Base-by-base conservation (phyloP, 2,888 invertebrate species). In the Aporophyla nigra region DNA sequence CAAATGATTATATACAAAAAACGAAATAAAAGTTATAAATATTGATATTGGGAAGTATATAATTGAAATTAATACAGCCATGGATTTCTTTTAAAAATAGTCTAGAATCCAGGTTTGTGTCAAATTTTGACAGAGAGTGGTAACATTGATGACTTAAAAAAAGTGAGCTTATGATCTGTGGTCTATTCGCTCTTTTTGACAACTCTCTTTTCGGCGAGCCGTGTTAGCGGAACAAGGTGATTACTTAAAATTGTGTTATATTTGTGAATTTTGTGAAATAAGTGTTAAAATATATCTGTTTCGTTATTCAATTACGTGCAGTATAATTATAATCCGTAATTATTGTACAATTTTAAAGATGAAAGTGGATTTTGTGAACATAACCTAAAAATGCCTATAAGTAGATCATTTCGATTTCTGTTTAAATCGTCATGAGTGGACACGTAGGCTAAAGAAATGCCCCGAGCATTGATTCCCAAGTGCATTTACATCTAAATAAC, bases 361-460 rank as follows among this genome's bases (percentile, higher is more conserved):
- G 82, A 61, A 72, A 80, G 65, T 82, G 80, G 95, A 95, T 95
- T 91, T 74, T 63, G 40, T 67, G 40, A 76, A 79, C 77, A 24
- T 92, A 93, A 93, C 93, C 93, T 91, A 53, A 56, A 73, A 78
- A 86, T 74, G 75, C 94, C 94, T 93, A 90, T 10, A 54, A 92
- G 93, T 94, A 94, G 95, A 94, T 87, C 94, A 91, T 90, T 85
- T 76, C 91, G 91, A 88, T 87, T 86, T 90, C n/a, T 56, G 51
- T 40, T 83, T 91, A 84, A 86, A 88, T 91, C 92, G 88, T 88
- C 74, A 69, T 92, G 94, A 88, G 83, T 91, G 95, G 94, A 93
- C 91, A 89, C 10, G 3, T 80, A 93, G 94, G 95, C 95, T 76
- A 95, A 10, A 95, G 63, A 73, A 94, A 66, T 83, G 94, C 93